Base-by-base conservation (phyloP, 2,888 invertebrate genomes). In the Drosophila glabriapex region DNA sequence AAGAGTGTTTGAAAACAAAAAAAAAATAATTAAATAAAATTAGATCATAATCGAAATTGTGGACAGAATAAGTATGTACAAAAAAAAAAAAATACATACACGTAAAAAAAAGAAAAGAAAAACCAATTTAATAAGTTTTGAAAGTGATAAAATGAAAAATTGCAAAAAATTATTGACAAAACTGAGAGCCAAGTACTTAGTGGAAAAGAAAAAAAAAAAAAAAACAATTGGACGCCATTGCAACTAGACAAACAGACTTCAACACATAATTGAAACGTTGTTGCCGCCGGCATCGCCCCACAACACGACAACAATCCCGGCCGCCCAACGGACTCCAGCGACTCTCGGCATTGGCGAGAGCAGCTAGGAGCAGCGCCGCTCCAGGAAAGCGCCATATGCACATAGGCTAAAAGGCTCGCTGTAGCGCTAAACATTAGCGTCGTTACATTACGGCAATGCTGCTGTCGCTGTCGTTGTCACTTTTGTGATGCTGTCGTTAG, bases 211-310 rank as follows among this genome's bases (percentile, higher is more conserved):
- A 39, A 56, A n/a, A 14, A n/a, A 25, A 9, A 14, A 19, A 22
- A 35, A 31, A 29, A 41, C 37, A 39, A 22, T 29, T 49, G 39
- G 62, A 49, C 63, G 71, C 73, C 55, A 60, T 68, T 55, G 79
- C 85, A 85, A 89, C 85, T 56, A 54, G 54, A 71, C 65, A 58
- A 69, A 56, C 66, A 63, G 62, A 85, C 76, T 80, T 89, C 82
- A 83, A 83, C 83, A 71, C 41, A 37, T 37, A 62, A 83, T 83
- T 86, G 86, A 83, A 89, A 68, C 59, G 56, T 63, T 69, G 83
- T 79, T 82, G 78, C 68, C 62, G 77, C 53, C 73, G 79, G 68
- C 80, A 73, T 61, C 53, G 49, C 43, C 39, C 4, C 33, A 59
- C 64, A 64, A 43, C 39, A 55, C 33, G 50, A 37, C 72, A 71